Conservation (phyloP, 2,797 vertebrate genomes). For the Zonotrichia albicollis region DNA sequence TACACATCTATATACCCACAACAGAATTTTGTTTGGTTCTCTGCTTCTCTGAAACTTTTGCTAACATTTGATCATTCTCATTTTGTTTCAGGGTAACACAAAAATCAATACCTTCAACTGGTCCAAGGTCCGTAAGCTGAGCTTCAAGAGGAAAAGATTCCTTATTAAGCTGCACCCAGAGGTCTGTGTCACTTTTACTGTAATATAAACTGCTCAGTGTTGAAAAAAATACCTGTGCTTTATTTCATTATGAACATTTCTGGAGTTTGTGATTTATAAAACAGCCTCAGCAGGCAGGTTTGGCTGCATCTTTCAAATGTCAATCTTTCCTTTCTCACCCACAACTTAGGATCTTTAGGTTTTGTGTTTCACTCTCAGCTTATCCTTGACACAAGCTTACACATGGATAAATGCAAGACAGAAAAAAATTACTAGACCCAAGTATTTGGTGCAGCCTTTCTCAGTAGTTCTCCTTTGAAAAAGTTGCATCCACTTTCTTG, state of each 20-base stretch:
- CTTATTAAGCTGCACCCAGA: conserved; percentile 97
- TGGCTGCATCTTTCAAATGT: background rate
- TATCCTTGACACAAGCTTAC: background rate
- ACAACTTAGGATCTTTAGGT: background rate
- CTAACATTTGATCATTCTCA: background rate
- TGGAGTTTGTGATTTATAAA: background rate
- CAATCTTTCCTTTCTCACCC: background rate
- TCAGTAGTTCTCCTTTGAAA: background rate
- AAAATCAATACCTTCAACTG: conserved; percentile 99
- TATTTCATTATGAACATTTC: background rate
- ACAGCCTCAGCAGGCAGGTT: background rate
- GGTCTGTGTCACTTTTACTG: conserved; percentile 84
- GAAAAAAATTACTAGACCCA: background rate
- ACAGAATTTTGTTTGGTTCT: background rate
- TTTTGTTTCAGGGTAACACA: conserved; percentile 83
- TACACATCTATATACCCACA: accelerated
- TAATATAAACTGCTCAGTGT: background rate
- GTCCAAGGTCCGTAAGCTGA: conserved; percentile 99
- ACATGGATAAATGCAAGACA: background rate
- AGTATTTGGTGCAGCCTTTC: background rate
- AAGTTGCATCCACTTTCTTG: background rate
- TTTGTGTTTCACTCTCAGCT: background rate
- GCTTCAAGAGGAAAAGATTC: conserved; percentile 97
- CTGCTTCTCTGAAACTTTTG: background rate
- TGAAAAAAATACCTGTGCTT: background rate